A percentile compares a stretch with the other conserved stretches of the same genome.
Conservation (phyloP, 1,140 invertebrate species). For the Andrena cerasifolii region DNA sequence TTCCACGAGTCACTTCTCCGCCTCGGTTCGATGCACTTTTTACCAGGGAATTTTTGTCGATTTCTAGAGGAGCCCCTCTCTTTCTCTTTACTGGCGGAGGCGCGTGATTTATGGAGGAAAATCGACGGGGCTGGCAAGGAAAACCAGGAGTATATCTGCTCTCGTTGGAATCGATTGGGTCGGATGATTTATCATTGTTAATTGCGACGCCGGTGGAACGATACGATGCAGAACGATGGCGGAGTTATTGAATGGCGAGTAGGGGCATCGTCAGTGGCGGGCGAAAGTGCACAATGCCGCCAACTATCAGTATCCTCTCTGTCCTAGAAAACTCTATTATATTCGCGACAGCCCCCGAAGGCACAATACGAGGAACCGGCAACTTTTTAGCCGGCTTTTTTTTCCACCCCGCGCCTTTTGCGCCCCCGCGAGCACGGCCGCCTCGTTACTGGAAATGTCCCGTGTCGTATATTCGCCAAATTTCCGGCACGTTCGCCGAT, state of each 20-base stretch:
- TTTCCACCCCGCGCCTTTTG: background rate
- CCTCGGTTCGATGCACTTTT: conserved; percentile 13
- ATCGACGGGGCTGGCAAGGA: background rate
- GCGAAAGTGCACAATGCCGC: conserved; percentile 52
- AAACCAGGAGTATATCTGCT: background rate
- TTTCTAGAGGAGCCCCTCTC: conserved; percentile 6
- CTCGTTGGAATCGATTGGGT: conserved; percentile 8
- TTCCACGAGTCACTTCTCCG: background rate
- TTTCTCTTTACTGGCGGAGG: too few relatives aligned
- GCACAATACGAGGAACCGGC: conserved; percentile 47
- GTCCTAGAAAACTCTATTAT: conserved; percentile 66
- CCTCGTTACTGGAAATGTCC: conserved; percentile 51
- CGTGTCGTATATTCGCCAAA: conserved; percentile 57
- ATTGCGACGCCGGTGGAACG: too few relatives aligned
- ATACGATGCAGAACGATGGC: too few relatives aligned
- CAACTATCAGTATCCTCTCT: conserved; percentile 58
- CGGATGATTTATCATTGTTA: too few relatives aligned
- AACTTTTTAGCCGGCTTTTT: conserved; percentile 43
- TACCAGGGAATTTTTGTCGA: conserved; percentile 29
- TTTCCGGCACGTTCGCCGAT: conserved; percentile 43
- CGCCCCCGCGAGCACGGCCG: background rate
- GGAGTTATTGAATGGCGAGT: conserved; percentile 46
- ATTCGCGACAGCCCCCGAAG: conserved; percentile 24
- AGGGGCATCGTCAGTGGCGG: conserved; percentile 7
- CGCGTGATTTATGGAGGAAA: conserved; percentile 36